These are phyloP conservation scores for Lacerta agilis DNA, from an alignment of 2,797 vertebrate species.

Conservation along the genomic window DNA sequence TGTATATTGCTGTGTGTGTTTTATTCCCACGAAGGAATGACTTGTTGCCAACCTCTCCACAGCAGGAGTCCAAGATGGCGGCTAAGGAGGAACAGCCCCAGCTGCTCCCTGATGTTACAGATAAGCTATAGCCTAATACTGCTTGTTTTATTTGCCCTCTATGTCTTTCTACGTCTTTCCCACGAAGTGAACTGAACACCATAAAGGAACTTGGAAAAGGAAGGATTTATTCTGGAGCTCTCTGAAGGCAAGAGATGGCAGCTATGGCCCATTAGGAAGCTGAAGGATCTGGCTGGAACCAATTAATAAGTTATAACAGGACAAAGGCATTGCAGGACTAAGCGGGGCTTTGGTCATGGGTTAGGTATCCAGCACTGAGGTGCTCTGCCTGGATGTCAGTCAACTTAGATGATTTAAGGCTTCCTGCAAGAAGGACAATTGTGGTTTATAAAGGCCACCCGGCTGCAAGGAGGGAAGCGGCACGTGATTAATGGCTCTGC, in stretches of 20 bases:
- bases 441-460: slow-evolving; percentile 37
- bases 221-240: not conserved
- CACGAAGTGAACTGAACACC: not conserved
- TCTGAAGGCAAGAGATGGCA: slow-evolving; percentile 18
- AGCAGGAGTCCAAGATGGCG: too few species aligned
- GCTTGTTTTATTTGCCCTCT: too few species aligned
- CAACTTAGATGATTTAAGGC: slow-evolving; percentile 35
- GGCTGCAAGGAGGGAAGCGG: slow-evolving; percentile 1
- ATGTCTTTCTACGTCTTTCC: too few species aligned
- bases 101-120: too few species aligned
- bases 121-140: too few species aligned
- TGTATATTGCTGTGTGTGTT: not conserved
- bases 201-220: not conserved
- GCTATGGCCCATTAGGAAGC: not conserved
- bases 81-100: too few species aligned
- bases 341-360: slow-evolving; percentile 23
- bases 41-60: too few species aligned
- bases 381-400: slow-evolving; percentile 23
- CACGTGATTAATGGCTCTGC: slow-evolving; percentile 30
- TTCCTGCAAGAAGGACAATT: slow-evolving; percentile 35
- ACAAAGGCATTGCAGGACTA: slow-evolving; percentile 6
- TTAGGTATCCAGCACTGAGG: slow-evolving; percentile 25
- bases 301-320: slow-evolving; percentile 39
- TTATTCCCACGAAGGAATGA: not conserved
- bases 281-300: slow-evolving; percentile 9